A percentile compares a stretch with the other conserved stretches of the same genome.
phyloP scores from a whole-genome alignment of 2,888 invertebrate genomes.

The Euzophera pinguis region DNA sequence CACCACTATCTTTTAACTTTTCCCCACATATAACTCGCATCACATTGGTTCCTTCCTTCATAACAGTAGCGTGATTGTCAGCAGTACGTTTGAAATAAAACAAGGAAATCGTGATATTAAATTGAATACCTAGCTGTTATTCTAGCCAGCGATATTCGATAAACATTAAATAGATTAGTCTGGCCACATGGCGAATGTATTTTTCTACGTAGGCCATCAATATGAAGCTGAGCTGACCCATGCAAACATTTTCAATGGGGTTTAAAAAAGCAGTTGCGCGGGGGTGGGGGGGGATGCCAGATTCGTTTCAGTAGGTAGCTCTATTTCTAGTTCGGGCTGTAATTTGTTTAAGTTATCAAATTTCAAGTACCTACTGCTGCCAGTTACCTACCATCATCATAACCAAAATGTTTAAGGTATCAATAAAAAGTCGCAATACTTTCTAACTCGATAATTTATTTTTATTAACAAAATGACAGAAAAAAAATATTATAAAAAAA shows the following conservation, averaged over 20 bases:
- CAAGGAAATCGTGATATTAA: slow-evolving; percentile 19
- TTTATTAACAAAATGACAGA: slow-evolving; percentile 10
- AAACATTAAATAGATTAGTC: no score
- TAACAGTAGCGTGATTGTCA: slow-evolving; percentile 19
- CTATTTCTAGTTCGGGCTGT: no score
- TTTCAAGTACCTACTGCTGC: no score
- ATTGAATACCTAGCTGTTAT: neutral
- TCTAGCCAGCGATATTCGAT: neutral
- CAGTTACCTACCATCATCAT: no score
- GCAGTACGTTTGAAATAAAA: slow-evolving; percentile 18
- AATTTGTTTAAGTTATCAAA: no score
- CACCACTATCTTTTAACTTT: slow-evolving; percentile 22
- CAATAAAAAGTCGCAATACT: slow-evolving; percentile 1
- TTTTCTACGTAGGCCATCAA: no score
- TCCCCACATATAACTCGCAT: slow-evolving; percentile 17
- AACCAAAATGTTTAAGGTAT: neutral
- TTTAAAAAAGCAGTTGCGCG: no score
- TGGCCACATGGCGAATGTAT: no score
- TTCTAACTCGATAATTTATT: slow-evolving; percentile 12
- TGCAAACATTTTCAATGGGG: no score
- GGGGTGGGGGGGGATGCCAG: no score
- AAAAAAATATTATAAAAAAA: slow-evolving; percentile 1
- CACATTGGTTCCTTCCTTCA: slow-evolving; percentile 20
- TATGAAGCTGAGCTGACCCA: no score
- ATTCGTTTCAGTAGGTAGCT: no score